These are phyloP conservation scores for Chunga burmeisteri DNA, from an alignment of 2,113 vertebrate species.

Conservation along the genomic window DNA sequence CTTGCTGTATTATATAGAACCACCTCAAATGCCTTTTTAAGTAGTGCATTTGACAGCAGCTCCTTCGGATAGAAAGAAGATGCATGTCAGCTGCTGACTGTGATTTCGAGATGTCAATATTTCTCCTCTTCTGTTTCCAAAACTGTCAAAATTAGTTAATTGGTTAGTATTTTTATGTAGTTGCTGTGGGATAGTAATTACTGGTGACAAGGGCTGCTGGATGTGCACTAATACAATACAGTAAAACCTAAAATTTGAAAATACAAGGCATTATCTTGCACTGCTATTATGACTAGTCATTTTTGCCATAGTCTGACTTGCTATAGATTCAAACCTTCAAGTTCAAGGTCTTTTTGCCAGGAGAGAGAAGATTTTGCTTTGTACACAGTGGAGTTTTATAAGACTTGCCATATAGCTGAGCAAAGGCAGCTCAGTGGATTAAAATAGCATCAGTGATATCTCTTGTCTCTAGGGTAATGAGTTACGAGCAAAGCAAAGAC, in stretches of 20 bases:
- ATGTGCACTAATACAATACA: background rate
- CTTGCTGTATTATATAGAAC: background rate
- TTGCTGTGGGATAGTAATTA: constrained; percentile 46
- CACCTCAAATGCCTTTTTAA: constrained; percentile 36
- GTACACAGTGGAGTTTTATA: background rate
- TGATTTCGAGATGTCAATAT: constrained; percentile 47
- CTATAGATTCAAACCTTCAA: background rate
- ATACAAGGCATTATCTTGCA: background rate
- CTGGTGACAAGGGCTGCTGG: constrained; percentile 38
- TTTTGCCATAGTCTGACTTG: background rate
- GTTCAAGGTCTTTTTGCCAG: constrained; percentile 13
- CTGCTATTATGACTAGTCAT: background rate
- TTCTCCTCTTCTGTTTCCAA: constrained; percentile 60
- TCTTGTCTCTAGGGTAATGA: constrained; percentile 42
- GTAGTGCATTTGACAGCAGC: constrained; percentile 59
- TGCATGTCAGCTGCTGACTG: constrained; percentile 37
- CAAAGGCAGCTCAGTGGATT: constrained; percentile 34
- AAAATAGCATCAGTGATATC: constrained; percentile 48
- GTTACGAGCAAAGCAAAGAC: constrained; percentile 26
- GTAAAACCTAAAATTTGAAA: constrained; percentile 20
- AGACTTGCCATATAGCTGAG: constrained; percentile 1
- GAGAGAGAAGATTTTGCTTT: constrained; percentile 14
- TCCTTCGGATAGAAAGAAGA: constrained; percentile 47
- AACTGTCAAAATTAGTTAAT: constrained; percentile 65
- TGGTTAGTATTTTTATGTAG: constrained; percentile 23